Base-by-base conservation (phyloP, 2,797 vertebrate genomes). In the Protosalanx chinensis region DNA sequence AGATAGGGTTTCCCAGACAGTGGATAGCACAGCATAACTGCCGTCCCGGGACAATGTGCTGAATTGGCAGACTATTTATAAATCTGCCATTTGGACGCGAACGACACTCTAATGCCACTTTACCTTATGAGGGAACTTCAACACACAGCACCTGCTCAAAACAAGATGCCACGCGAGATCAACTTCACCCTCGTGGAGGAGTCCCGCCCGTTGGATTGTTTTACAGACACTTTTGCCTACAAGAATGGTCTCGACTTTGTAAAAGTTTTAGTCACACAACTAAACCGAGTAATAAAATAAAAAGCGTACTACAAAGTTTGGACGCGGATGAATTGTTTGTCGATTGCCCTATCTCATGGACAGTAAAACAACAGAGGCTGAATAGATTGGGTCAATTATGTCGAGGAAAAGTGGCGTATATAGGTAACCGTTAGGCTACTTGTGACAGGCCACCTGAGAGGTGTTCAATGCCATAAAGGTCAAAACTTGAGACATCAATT, bases 111-210 rank as follows among this genome's bases (percentile, higher is more conserved):
- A 93, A 94, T 95, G 95, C 95, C 94, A 95, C 94, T 95, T 96
- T 96, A 95, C 96, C 96, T 97, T 97, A 97, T 96, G 96, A 96
- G 96, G 96, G 94, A 95, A 95, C 92, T 92, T 94, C 93, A 92
- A 93, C 92, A 88, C 72, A 86, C 89, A 96, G 93, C 95, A 97
- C 96, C 96, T 97, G 96, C 95, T 95, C 92, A 91, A 95, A 95
- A 96, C 95, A 96, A 95, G 95, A 97, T 97, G 91, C 95, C 95
- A 95, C 86, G 89, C 88, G 79, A 93, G 95, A 95, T 95, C 94
- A 94, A 89, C 94, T 95, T 94, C 91, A 72, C 83, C 72, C 86
- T 84, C 84, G 86, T 87, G 78, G 85, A 86, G 84, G 86, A 41
- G 85, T 91, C 82, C 78, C 83, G 88, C 83, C 83, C 89, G 88